Evolutionary conservation across 2,113 vertebrate species (phyloP), one percentile per base, ranked within the genome.

Genomic region (Cyprinodon tularosa): DNA sequence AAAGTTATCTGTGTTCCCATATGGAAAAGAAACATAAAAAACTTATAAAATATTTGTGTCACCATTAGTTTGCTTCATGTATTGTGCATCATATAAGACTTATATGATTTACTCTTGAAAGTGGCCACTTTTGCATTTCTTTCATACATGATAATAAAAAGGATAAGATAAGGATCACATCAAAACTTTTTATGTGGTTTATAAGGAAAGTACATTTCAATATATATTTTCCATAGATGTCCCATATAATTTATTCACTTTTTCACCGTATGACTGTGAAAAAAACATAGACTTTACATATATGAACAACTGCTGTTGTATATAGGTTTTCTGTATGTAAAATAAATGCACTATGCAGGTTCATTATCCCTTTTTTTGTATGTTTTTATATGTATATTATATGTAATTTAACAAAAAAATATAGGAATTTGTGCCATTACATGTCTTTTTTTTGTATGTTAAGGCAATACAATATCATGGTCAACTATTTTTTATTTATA

Each of bases 41-140:
- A 9, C 50, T 12, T 53, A 53, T 53, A 53, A 53, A 53, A 53
- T 11, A 53, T 53, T 12, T 14, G 50, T 15, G 3, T 53, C 12
- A 53, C 4, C 12, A 14, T 53, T 12, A 53, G 50, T 53, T 53
- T 53, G 50, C 12, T 53, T 6, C 17, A 14, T 53, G 12, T 53
- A 53, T 53, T 53, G 50, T 53, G 12, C 50, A 29, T 29, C 29
- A 29, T 29, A 29, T 29, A 29, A 29, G 29, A 29, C 29, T 29
- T 29, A 29, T 29, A 29, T 29, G 29, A 29, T 29, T 29, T 29
- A 29, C 29, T 29, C 29, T 29, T 29, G 29, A 29, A 29, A 74
- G 72, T 67, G 50, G 64, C 72, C 73, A 29, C 65, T 76, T 68
- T 68, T 29, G 29, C 42, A 76, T 76, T 76, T 3, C 36, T 68